Base-by-base conservation (phyloP, 2,888 invertebrate genomes). In the Dolichopus griseipennis region DNA sequence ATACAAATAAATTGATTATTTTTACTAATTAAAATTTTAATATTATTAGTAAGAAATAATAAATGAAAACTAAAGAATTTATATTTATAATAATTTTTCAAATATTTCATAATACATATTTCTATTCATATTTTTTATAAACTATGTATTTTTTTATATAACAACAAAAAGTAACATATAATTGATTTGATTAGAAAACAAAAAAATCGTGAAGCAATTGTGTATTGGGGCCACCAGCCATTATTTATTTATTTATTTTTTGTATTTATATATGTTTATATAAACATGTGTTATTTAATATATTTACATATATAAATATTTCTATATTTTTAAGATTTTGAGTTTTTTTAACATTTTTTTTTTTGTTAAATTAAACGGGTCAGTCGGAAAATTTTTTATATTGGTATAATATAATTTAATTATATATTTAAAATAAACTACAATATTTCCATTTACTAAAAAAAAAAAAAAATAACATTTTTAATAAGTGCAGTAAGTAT, bases 131-230 rank as follows among this genome's bases (percentile, higher is more conserved):
- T 27, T 27, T 37, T 5, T 37, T 37, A 37, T 27, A 37, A 5
- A 37, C 10, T 37, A 5, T 37, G 8, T 37, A 37, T 37, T 37
- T 37, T 18, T 6, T 52, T 12, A 52, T 52, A 52, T 52, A 52
- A 52, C 27, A 27, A 27, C 2, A 27, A 27, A 27, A 27, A 52
- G 1, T 6, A 52, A 18, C 6, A 52, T 52, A 52, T 52, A 52
- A 52, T 27, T 27, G 27, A 27, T 27, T 27, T 27, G 27, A 27
- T 52, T n/a, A 52, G 52, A 41, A 27, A 27, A 37, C 37, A 37
- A 37, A 52, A 18, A 80, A 80, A 79, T 77, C 80, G 80, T 80
- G 81, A 80, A 80, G 80, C 81, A 81, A 81, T 80, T 80, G 81
- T 81, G 80, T 81, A 81, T 78, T 78, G 80, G 80, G 80, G 79